Evolutionary conservation across 1,140 invertebrate genomes (phyloP).

Genomic region (Magallana angulata): DNA sequence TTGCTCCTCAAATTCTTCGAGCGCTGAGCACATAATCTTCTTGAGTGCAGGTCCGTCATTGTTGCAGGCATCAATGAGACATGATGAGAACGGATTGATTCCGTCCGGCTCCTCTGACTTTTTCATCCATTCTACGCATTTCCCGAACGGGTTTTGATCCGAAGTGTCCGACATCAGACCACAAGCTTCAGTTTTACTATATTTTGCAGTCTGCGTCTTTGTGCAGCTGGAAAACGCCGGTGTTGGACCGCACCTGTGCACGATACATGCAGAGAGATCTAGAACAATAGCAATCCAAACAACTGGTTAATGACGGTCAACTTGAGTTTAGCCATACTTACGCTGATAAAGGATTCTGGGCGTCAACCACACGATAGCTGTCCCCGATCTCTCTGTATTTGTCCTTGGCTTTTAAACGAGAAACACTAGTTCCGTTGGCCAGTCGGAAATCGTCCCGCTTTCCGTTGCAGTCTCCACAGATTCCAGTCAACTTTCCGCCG

Average conservation of each 20-base stretch:
- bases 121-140: neutral
- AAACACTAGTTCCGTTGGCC: no score
- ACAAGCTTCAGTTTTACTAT: neutral
- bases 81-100: neutral
- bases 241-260: neutral
- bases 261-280: no score
- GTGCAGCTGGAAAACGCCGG: neutral
- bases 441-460: no score
- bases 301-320: no score
- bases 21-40: neutral
- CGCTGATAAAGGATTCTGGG: no score
- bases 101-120: neutral
- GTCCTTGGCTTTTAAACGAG: no score
- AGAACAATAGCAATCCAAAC: no score
- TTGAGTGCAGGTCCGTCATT: neutral
- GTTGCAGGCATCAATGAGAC: neutral
- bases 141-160: neutral
- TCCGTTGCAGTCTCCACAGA: no score
- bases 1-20: neutral
- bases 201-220: neutral
- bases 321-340: no score
- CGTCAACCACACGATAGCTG: no score
- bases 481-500: no score
- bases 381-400: no score
- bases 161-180: neutral